Conservation (phyloP, 2,797 vertebrate species). For the Melanotaenia maccullochi region DNA sequence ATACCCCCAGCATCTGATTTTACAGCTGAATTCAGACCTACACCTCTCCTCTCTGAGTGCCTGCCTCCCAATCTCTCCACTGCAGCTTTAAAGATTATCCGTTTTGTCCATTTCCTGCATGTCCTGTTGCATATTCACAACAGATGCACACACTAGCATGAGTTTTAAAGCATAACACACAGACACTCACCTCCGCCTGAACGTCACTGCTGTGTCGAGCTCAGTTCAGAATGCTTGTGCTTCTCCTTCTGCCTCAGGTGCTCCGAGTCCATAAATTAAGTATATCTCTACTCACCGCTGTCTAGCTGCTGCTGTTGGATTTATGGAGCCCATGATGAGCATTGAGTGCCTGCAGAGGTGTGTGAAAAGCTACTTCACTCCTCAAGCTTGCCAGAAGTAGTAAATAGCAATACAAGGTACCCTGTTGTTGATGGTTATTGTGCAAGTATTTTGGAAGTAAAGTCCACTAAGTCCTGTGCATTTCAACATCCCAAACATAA, state of each 20-base stretch:
- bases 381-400: conserved; percentile 50
- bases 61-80: conserved; percentile 38
- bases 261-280: conserved; percentile 69
- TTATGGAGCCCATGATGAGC: conserved; percentile 70
- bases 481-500: conserved; percentile 21
- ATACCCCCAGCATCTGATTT: conserved; percentile 51
- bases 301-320: conserved; percentile 60
- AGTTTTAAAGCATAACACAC: conserved; percentile 23
- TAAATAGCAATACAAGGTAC: conserved; percentile 41
- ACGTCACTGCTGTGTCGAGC: conserved; percentile 58
- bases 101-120: conserved; percentile 33
- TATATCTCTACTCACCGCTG: conserved; percentile 44
- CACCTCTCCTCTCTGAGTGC: conserved; percentile 31
- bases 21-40: conserved; percentile 43
- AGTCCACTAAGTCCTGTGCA: conserved; percentile 21
- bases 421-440: conserved; percentile 34
- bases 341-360: conserved; percentile 67
- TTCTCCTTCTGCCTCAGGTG: conserved; percentile 54
- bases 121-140: conserved; percentile 36
- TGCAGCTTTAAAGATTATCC: conserved; percentile 42
- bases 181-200: conserved; percentile 40
- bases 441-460: conserved; percentile 44
- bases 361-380: conserved; percentile 59
- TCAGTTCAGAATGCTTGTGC: conserved; percentile 46
- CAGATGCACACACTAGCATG: conserved; percentile 16